Evolutionary conservation across 2,797 vertebrate genomes (phyloP), one percentile per base, ranked within the genome.

Genomic region (Enteromius thamalakanensis): DNA sequence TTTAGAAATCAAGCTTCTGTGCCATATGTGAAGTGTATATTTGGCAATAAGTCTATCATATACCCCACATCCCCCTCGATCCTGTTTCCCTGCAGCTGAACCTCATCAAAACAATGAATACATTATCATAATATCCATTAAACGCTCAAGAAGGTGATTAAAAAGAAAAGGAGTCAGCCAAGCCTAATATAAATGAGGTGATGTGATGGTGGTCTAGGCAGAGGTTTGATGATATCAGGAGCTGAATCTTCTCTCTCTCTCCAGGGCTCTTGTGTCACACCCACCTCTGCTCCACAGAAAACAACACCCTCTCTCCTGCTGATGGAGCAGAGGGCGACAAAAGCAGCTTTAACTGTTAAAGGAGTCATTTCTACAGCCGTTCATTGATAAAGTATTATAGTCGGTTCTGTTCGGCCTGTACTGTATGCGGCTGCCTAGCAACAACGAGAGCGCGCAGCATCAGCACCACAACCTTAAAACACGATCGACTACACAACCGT

Each of bases 391-490:
- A 15, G 23, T 32, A 34, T 26, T 29, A 60, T 62, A 4, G 49
- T 53, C 4, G 40, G n/a, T 6, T 58, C 2, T 51, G 64, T 42
- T 55, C 71, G 74, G 75, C 23, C 51, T 74, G 88, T 32, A 76
- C 88, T 74, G 88, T 32, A 75, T 88, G 87, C 85, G 90, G 93
- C 93, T 94, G 93, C 94, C 91, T 95, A 94, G 94, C 94, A 94
- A 95, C 94, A 93, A 76, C 86, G 51, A 79, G 81, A 76, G 79
- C 70, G 70, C 90, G 86, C 91, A 69, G 91, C 93, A 94, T 90
- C 94, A 94, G 92, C 93, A 94, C 91, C 90, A 58, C 3, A 23
- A n/a, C 21, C 53, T n/a, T n/a, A n/a, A 71, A 17, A n/a, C 32
- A 69, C 14, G 64, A 67, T n/a, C 9, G 37, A 68, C 21, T 8